phyloP scores from a whole-genome alignment of 2,113 vertebrate genomes.

The Hemiprocne comata region DNA sequence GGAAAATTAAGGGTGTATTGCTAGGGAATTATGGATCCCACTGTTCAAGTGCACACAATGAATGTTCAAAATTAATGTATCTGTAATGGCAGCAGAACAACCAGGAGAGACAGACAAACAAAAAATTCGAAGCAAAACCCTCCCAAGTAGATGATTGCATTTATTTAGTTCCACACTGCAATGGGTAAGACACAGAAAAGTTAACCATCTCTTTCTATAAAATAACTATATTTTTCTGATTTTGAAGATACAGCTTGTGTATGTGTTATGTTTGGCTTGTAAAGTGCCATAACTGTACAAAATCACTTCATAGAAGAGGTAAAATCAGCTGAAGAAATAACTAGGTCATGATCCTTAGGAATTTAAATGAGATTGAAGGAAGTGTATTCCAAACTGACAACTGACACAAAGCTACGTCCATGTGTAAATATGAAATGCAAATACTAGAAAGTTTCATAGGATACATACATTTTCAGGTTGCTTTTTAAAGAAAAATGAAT shows the following conservation, averaged over 20 bases:
- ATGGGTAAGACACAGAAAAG: neutral
- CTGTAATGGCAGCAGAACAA: neutral
- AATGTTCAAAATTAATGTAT: neutral
- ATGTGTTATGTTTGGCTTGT: neutral
- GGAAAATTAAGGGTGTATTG: neutral
- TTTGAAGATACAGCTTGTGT: neutral
- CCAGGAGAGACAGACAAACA: neutral
- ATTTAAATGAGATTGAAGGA: constrained; percentile 42
- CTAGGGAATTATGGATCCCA: neutral
- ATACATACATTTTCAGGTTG: neutral
- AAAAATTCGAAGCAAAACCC: neutral
- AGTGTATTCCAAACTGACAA: neutral
- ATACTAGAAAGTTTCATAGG: neutral
- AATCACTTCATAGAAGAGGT: neutral
- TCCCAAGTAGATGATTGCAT: neutral
- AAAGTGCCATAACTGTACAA: neutral
- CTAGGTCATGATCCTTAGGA: constrained; percentile 19
- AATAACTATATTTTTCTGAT: neutral
- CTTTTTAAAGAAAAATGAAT: neutral
- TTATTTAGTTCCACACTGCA: neutral
- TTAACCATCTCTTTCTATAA: neutral
- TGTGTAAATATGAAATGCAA: neutral
- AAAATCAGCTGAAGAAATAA: constrained; percentile 44
- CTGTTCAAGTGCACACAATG: neutral
- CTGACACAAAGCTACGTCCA: neutral